Base-by-base conservation (phyloP, 2,888 invertebrate genomes). In the Drosophila melanosoma region DNA sequence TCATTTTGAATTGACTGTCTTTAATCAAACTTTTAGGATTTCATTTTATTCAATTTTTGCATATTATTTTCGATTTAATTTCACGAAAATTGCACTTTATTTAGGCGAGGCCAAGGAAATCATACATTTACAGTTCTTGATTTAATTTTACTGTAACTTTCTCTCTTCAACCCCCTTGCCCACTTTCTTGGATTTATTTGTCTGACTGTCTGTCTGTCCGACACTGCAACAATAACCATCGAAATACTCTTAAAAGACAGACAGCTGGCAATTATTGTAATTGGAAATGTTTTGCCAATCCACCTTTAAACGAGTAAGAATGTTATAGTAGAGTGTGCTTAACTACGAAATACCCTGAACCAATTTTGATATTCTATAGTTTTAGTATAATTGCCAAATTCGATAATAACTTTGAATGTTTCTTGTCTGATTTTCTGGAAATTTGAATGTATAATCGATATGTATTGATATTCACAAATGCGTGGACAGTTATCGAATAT, bases 21-120 rank as follows among this genome's bases (percentile, higher is more conserved):
- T 36, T 35, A 57, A 5, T 5, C 4, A 15, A 33, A 11, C 5
- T 52, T 20, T 76, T 72, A 59, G 36, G 85, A 79, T 64, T 87
- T 82, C 82, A 85, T 82, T 85, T 82, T 79, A 82, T 82, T 82
- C 69, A 82, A 76, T 82, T 36, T 82, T 15, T 77, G 70, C 51
- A 66, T 38, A 32, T 38, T 53, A 52, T 62, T 84, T 81, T 84
- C 69, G 69, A 87, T 86, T 79, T 68, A 52, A 52, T 42, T 69
- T 51, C 42, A 29, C 57, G 51, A 42, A 35, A 51, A 69, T 51
- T 40, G 51, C 69, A 58, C n/a, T 42, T 58, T 8, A 69, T 36
- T 69, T 33, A 33, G 10, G 20, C 45, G 45, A n/a, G n/a, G n/a
- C n/a, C n/a, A n/a, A n/a, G n/a, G n/a, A n/a, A n/a, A n/a, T n/a